phyloP scores from a whole-genome alignment of 2,888 invertebrate genomes.

The Nebria salina region DNA sequence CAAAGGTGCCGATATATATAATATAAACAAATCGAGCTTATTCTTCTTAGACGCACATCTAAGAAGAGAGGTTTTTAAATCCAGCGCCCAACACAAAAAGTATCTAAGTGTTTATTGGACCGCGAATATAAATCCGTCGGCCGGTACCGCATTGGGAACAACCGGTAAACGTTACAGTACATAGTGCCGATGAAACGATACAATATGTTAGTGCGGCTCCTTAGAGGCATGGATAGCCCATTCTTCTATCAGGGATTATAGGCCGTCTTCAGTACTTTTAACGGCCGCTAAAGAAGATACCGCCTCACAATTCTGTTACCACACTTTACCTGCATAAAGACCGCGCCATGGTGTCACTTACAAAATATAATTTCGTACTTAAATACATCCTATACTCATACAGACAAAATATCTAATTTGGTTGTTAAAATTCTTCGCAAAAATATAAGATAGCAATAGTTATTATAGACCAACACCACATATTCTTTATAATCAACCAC shows the following conservation, averaged over 20 bases:
- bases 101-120: conserved; percentile 37
- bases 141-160: conserved; percentile 21
- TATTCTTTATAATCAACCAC: too few species aligned
- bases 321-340: too few species aligned
- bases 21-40: background rate
- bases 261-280: background rate
- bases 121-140: conserved; percentile 37
- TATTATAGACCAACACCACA: too few species aligned
- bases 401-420: too few species aligned
- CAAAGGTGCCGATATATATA: conserved; percentile 1
- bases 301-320: too few species aligned
- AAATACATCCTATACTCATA: too few species aligned
- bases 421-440: too few species aligned
- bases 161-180: conserved; percentile 8
- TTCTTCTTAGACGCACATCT: conserved; percentile 14
- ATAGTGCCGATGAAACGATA: conserved; percentile 13
- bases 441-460: too few species aligned
- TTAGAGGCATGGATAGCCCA: conserved; percentile 30
- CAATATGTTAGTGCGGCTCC: conserved; percentile 18
- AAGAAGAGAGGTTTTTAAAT: background rate
- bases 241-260: conserved; percentile 26
- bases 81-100: conserved; percentile 9
- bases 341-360: too few species aligned
- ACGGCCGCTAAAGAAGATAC: background rate
- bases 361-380: too few species aligned